Percentiles rank a stretch among this genome's conserved stretches.
phyloP scores from a whole-genome alignment of 2,797 vertebrate species.

The Oreochromis mossambicus region DNA sequence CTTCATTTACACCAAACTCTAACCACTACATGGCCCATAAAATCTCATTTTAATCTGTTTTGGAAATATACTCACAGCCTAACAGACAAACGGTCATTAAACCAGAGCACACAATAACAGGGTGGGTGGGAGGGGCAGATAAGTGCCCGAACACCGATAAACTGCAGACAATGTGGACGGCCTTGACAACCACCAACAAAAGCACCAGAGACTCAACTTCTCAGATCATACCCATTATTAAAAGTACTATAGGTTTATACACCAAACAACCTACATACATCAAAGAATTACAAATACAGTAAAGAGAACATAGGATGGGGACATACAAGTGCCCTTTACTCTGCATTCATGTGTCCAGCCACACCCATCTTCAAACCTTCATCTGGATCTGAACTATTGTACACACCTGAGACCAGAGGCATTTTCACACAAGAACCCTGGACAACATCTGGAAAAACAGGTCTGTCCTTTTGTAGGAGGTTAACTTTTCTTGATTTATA shows the following conservation, averaged over 20 bases:
- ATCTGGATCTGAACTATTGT: not conserved
- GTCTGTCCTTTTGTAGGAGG: not conserved
- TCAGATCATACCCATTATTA: fast-evolving
- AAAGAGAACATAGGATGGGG: not conserved
- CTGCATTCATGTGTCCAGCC: fast-evolving
- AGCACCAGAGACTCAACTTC: not conserved
- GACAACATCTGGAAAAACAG: not conserved
- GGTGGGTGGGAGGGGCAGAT: slow-evolving; percentile 5
- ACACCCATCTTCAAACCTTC: not conserved
- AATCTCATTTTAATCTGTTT: not conserved
- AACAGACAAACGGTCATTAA: slow-evolving; percentile 10
- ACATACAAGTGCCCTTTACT: not conserved
- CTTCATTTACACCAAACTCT: not conserved
- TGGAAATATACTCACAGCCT: not conserved
- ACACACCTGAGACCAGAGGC: not conserved
- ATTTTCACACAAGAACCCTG: not conserved
- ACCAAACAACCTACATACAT: not conserved
- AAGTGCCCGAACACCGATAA: slow-evolving; percentile 19
- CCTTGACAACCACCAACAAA: slow-evolving; percentile 12
- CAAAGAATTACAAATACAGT: not conserved
- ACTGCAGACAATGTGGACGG: slow-evolving; percentile 8
- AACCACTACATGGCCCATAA: not conserved
- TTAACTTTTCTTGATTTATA: not conserved
- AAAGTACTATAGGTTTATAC: fast-evolving
- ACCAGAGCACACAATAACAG: not conserved